Evolutionary conservation across 2,888 invertebrate genomes (phyloP).

Genomic region (Schrankia costaestrigalis): DNA sequence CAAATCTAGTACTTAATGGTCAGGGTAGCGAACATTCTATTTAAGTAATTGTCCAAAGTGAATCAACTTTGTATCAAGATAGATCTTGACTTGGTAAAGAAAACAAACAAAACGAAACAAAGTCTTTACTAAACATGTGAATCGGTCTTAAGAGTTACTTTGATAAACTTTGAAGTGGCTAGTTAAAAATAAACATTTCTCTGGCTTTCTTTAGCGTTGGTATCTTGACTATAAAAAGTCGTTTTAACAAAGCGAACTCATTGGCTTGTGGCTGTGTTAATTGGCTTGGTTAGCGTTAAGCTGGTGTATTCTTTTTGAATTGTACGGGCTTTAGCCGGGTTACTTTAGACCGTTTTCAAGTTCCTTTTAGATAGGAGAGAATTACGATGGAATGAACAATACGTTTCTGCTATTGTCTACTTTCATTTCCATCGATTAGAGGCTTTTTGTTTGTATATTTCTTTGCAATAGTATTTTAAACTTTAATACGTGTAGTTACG

Average conservation of each 20-base stretch:
- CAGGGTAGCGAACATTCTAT: too few species aligned
- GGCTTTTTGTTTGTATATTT: too few species aligned
- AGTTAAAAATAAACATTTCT: constrained; percentile 20
- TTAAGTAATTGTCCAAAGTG: too few species aligned
- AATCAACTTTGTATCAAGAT: too few species aligned
- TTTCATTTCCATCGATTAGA: too few species aligned
- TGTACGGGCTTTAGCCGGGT: constrained; percentile 2
- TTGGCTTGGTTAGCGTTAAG: constrained; percentile 20
- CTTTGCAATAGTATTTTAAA: too few species aligned
- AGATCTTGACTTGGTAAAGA: too few species aligned
- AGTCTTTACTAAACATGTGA: constrained; percentile 27
- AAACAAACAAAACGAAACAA: too few species aligned
- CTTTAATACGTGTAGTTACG: too few species aligned
- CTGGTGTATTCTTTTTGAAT: constrained; percentile 10
- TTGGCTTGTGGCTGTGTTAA: constrained; percentile 31
- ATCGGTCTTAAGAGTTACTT: constrained; percentile 19
- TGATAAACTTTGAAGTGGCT: constrained; percentile 25
- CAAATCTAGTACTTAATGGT: too few species aligned
- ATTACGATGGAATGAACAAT: constrained; percentile 3
- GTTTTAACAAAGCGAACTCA: constrained; percentile 26
- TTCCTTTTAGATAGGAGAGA: constrained; percentile 4
- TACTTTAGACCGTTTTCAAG: constrained; percentile 8
- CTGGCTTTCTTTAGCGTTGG: constrained; percentile 15
- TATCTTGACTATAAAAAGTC: constrained; percentile 23
- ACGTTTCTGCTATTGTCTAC: background rate